Conservation (phyloP, 2,797 vertebrate genomes). For the Podargus strigoides region DNA sequence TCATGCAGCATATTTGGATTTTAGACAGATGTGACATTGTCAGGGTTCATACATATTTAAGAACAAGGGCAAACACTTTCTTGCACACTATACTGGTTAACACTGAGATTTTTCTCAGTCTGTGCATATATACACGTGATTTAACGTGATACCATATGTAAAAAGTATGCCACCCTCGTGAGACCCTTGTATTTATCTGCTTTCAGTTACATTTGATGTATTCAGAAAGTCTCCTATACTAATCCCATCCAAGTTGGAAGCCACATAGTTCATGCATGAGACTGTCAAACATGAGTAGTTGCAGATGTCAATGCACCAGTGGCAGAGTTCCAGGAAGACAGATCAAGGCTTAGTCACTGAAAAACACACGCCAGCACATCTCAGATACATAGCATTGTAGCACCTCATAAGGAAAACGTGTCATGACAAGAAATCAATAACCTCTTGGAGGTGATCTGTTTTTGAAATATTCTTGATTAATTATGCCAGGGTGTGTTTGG, state of each 20-base stretch:
- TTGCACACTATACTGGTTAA: background rate
- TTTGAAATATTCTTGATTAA: constrained; percentile 79
- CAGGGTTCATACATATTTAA: background rate
- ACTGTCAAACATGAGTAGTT: constrained; percentile 77
- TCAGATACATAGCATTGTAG: constrained; percentile 48
- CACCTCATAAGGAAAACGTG: constrained; percentile 65
- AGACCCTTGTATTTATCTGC: constrained; percentile 66
- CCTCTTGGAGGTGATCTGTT: constrained; percentile 66
- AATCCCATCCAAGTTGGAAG: constrained; percentile 75
- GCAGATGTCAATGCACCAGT: constrained; percentile 75
- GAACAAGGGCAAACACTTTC: constrained; percentile 2
- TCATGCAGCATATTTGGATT: background rate
- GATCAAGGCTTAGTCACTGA: constrained; percentile 75
- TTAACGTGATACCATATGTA: constrained; percentile 44
- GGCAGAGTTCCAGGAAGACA: constrained; percentile 71
- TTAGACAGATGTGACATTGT: background rate
- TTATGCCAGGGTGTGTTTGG: constrained; percentile 70
- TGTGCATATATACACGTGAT: background rate
- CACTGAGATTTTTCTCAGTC: constrained; percentile 10
- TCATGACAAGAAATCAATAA: constrained; percentile 76
- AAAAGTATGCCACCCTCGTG: constrained; percentile 41
- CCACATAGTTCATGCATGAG: constrained; percentile 73
- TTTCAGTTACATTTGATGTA: constrained; percentile 69
- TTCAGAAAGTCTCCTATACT: constrained; percentile 66
- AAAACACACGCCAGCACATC: constrained; percentile 69